A percentile compares a stretch with the other conserved stretches of the same genome.
Evolutionary conservation across 2,113 vertebrate species (phyloP).

Genomic region (Natator depressus): DNA sequence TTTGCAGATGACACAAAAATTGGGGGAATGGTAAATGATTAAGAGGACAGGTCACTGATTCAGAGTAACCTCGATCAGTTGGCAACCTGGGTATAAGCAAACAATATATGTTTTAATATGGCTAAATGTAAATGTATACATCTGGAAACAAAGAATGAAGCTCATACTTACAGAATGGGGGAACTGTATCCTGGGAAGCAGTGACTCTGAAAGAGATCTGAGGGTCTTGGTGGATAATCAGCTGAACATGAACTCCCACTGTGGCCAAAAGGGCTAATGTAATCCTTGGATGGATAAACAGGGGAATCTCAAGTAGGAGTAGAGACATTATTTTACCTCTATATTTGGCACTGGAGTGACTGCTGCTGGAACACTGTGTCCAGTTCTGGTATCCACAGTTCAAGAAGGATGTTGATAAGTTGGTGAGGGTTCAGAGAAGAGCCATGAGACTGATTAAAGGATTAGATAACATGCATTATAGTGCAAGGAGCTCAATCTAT

Average conservation of each 20-base stretch:
- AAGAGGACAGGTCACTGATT: not conserved
- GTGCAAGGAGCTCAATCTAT: not conserved
- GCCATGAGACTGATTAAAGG: not conserved
- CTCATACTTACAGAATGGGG: not conserved
- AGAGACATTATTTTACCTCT: not conserved
- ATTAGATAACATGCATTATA: not conserved
- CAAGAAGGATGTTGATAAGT: not conserved
- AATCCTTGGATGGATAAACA: not conserved
- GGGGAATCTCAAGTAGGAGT: not conserved
- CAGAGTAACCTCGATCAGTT: not conserved
- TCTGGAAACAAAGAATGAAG: not conserved
- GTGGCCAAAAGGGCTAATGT: not conserved
- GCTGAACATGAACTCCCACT: not conserved
- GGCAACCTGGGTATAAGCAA: not conserved
- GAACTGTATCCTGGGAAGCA: not conserved
- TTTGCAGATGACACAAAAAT: not conserved
- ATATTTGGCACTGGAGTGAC: not conserved
- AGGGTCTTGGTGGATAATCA: not conserved
- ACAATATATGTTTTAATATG: not conserved
- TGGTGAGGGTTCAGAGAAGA: not conserved
- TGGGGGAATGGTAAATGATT: not conserved
- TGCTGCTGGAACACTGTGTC: not conserved
- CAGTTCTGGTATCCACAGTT: not conserved
- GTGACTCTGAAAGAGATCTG: not conserved
- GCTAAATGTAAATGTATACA: not conserved